Conservation (phyloP, 2,113 vertebrate genomes). For the Rhabdornis inornatus region DNA sequence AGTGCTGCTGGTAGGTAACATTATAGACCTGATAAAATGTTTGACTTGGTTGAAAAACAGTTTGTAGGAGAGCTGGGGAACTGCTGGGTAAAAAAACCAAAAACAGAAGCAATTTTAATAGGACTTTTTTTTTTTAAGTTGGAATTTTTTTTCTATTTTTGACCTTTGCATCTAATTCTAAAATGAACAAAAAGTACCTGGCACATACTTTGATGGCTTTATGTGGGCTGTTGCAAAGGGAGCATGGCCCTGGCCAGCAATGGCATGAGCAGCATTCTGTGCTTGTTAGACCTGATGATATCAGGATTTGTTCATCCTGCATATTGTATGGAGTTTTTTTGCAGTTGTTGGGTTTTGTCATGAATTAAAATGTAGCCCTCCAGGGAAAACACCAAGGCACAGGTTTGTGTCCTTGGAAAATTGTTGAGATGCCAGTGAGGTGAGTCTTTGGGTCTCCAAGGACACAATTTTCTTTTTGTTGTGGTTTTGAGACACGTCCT, state of each 20-base stretch:
- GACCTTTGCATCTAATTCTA: background rate
- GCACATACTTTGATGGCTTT: rapidly evolving
- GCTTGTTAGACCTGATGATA: background rate
- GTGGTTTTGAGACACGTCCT: background rate
- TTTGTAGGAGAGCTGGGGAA: background rate
- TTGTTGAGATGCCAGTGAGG: background rate
- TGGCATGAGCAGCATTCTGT: background rate
- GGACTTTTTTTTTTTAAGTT: background rate
- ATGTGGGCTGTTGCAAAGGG: background rate
- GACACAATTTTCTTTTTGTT: background rate
- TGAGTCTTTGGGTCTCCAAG: background rate
- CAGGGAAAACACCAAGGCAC: background rate
- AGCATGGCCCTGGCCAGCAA: background rate
- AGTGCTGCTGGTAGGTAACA: background rate
- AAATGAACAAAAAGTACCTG: background rate
- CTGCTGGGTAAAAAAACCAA: background rate
- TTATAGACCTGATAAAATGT: background rate
- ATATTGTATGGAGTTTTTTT: background rate
- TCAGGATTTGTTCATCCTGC: background rate
- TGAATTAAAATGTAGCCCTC: background rate
- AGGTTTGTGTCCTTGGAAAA: background rate
- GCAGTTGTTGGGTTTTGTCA: background rate
- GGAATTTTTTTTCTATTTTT: background rate
- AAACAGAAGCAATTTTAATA: background rate
- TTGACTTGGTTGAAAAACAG: background rate